A percentile compares a stretch with the other conserved stretches of the same genome.
These are phyloP conservation scores for Eurystomus gularis DNA, from an alignment of 2,113 vertebrate genomes.

Conservation along the genomic window DNA sequence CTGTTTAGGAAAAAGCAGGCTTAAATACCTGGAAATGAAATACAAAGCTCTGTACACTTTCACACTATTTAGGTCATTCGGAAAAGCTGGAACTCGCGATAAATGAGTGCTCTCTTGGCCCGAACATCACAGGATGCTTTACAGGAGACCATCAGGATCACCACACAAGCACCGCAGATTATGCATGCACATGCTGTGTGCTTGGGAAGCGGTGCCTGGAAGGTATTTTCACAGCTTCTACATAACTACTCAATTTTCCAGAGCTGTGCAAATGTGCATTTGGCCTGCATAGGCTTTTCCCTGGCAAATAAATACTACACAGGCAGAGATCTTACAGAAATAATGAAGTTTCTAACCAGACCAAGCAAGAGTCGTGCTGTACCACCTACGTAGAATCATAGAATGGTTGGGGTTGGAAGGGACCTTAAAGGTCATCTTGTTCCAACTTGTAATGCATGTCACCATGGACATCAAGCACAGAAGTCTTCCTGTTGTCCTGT, in stretches of 20 bases:
- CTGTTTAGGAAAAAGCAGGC: conserved; percentile 79
- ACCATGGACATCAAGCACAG: neutral
- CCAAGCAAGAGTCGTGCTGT: neutral
- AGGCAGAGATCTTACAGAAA: neutral
- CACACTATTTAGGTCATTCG: conserved; percentile 72
- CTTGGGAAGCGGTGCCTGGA: neutral
- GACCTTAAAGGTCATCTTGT: too few species aligned
- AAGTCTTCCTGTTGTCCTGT: neutral
- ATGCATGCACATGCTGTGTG: neutral
- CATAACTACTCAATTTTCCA: neutral
- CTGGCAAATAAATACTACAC: neutral
- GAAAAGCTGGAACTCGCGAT: conserved; percentile 49
- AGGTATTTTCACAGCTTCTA: neutral
- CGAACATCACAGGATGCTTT: conserved; percentile 7
- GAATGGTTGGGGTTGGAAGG: too few species aligned
- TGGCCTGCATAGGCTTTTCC: neutral
- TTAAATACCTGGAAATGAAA: conserved; percentile 84
- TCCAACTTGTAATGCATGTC: neutral
- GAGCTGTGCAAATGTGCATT: neutral
- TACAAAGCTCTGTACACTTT: conserved; percentile 76
- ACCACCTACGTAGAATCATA: neutral
- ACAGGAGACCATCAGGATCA: neutral
- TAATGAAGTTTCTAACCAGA: neutral
- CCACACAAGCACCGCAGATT: fast-evolving
- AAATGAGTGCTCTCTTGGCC: conserved; percentile 41